Conservation (phyloP, 2,113 vertebrate genomes). For the Bucco capensis region DNA sequence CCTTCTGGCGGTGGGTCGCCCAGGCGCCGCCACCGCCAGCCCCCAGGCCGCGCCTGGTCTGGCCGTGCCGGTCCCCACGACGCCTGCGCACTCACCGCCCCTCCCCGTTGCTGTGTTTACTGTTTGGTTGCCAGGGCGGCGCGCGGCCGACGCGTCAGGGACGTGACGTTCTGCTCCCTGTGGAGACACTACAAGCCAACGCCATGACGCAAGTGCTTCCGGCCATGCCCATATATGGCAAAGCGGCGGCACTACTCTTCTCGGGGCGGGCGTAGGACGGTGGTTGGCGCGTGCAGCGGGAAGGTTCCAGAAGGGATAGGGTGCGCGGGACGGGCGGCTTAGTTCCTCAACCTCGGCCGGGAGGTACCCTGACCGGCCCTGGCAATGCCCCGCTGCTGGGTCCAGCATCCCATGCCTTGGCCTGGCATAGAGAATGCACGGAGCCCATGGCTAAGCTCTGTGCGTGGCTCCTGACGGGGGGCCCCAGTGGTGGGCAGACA, state of each 20-base stretch:
- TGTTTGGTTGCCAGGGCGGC: constrained; percentile 76
- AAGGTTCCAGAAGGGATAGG: neutral
- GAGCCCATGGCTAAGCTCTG: accelerated
- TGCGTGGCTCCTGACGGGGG: no score
- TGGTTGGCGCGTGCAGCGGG: neutral
- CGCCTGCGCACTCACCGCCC: neutral
- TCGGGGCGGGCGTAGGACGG: accelerated
- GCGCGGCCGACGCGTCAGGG: constrained; percentile 55
- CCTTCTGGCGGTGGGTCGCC: neutral
- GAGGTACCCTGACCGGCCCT: neutral
- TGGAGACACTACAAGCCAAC: constrained; percentile 54
- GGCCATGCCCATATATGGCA: constrained; percentile 68
- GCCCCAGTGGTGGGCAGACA: accelerated
- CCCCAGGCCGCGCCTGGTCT: no score
- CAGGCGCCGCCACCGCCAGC: no score
- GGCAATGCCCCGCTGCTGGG: neutral
- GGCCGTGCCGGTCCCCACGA: no score
- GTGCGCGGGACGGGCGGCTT: neutral
- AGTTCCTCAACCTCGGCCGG: accelerated
- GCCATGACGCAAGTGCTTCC: constrained; percentile 73
- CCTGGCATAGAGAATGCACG: accelerated
- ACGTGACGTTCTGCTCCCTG: constrained; percentile 54
- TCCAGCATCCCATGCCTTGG: accelerated
- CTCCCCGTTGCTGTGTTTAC: constrained; percentile 50
- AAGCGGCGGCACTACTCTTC: neutral